A percentile compares a stretch with the other conserved stretches of the same genome.
Conservation (phyloP, 2,113 vertebrate species). For the Anas platyrhynchos region DNA sequence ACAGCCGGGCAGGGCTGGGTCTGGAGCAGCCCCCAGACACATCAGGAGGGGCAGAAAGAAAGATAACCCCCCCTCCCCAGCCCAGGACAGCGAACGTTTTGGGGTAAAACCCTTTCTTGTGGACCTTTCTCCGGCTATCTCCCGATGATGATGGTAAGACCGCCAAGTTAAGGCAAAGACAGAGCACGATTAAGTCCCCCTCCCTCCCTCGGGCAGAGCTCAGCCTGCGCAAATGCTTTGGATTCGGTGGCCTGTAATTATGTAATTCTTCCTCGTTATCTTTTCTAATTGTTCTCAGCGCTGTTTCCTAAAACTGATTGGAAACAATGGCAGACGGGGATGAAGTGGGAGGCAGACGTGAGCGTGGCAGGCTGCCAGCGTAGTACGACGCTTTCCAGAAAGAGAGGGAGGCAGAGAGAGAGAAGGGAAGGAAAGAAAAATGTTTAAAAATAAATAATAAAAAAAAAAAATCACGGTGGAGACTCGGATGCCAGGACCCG, state of each 20-base stretch:
- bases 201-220: slow-evolving; percentile 33
- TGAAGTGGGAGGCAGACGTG: slow-evolving; percentile 72
- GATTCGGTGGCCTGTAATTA: slow-evolving; percentile 79
- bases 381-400: neutral
- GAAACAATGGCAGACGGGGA: slow-evolving; percentile 81
- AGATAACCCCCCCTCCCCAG: neutral
- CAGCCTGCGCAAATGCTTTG: slow-evolving; percentile 58
- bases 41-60: neutral
- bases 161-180: neutral
- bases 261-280: slow-evolving; percentile 85
- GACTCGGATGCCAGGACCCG: slow-evolving; percentile 5
- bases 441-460: neutral
- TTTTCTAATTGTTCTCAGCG: slow-evolving; percentile 83
- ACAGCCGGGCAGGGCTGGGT: neutral
- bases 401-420: neutral
- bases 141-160: neutral
- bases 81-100: neutral
- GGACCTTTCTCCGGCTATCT: neutral
- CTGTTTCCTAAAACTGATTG: slow-evolving; percentile 81
- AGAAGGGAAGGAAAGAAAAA: neutral
- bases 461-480: neutral
- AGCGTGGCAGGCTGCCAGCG: slow-evolving; percentile 61
- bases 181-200: neutral
- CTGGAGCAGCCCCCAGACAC: neutral
- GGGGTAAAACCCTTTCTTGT: neutral